Evolutionary conservation across 2,888 invertebrate genomes (phyloP).

Genomic region (Drosophila meridiana): DNA sequence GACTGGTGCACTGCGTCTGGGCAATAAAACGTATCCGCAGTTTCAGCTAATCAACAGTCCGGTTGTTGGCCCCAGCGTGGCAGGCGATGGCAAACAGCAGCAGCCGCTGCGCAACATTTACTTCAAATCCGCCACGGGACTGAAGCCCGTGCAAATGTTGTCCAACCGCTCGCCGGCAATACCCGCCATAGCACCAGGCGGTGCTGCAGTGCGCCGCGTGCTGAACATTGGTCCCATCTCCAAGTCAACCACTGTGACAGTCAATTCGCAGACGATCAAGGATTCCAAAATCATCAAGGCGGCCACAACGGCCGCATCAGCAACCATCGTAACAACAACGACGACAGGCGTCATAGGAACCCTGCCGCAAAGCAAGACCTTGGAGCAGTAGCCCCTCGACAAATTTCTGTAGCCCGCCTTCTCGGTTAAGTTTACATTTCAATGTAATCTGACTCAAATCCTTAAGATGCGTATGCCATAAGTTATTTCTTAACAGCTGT

Average conservation of each 20-base stretch:
- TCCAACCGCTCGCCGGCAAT: constrained; percentile 47
- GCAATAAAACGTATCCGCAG: constrained; percentile 57
- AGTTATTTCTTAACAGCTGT: constrained; percentile 31
- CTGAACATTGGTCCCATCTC: constrained; percentile 54
- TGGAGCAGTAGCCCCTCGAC: constrained; percentile 20
- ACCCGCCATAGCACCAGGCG: constrained; percentile 45
- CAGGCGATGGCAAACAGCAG: constrained; percentile 51
- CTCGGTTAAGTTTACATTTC: constrained; percentile 29
- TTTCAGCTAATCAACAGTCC: constrained; percentile 63
- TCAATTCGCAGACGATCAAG: constrained; percentile 38
- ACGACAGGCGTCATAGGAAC: constrained; percentile 16
- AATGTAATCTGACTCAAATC: constrained; percentile 16
- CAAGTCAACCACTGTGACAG: constrained; percentile 43
- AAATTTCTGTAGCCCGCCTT: background rate
- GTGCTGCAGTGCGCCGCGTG: constrained; percentile 61
- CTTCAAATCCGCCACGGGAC: constrained; percentile 58
- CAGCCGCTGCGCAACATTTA: constrained; percentile 49
- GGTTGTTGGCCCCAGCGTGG: constrained; percentile 3
- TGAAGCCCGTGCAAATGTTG: constrained; percentile 67
- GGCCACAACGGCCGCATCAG: constrained; percentile 14
- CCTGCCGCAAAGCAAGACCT: constrained; percentile 19
- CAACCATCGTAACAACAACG: background rate
- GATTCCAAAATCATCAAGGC: constrained; percentile 60
- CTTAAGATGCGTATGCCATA: constrained; percentile 43
- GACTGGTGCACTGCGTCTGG: constrained; percentile 49